A percentile compares a stretch with the other conserved stretches of the same genome.
These are phyloP conservation scores for Dendrolimus kikuchii DNA, from an alignment of 1,140 invertebrate species.

Conservation along the genomic window DNA sequence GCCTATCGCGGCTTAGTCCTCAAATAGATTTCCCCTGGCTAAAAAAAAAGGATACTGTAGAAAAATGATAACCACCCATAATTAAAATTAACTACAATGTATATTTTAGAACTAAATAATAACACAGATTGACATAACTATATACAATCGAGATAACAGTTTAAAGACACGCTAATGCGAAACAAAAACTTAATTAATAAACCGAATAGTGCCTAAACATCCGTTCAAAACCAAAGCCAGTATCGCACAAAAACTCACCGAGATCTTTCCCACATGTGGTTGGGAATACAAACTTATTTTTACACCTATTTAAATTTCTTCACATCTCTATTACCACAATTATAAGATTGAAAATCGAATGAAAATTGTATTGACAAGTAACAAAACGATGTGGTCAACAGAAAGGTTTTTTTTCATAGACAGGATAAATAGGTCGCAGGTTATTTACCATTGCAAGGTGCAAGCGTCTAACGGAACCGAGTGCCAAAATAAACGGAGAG, in stretches of 20 bases:
- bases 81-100: too few relatives aligned
- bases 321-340: background rate
- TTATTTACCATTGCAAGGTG: constrained; percentile 67
- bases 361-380: constrained; percentile 3
- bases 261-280: constrained; percentile 63
- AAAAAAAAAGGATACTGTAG: too few relatives aligned
- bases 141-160: constrained; percentile 5
- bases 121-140: too few relatives aligned
- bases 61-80: too few relatives aligned
- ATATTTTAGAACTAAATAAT: too few relatives aligned
- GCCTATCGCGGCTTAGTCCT: too few relatives aligned
- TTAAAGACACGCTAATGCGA: constrained; percentile 34
- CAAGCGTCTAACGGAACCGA: constrained; percentile 50
- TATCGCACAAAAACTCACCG: constrained; percentile 39
- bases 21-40: too few relatives aligned
- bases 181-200: constrained; percentile 55
- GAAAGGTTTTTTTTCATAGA: constrained; percentile 36
- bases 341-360: constrained; percentile 19
- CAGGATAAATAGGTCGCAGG: constrained; percentile 64
- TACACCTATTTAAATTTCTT: constrained; percentile 4
- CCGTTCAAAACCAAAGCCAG: constrained; percentile 40
- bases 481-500: constrained; percentile 50
- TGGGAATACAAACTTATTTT: constrained; percentile 19
- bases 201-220: constrained; percentile 45
- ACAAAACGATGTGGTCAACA: constrained; percentile 10